Percentiles rank a stretch among this genome's conserved stretches.
Evolutionary conservation across 2,888 invertebrate genomes (phyloP).

Genomic region (Blastobasis adustella): DNA sequence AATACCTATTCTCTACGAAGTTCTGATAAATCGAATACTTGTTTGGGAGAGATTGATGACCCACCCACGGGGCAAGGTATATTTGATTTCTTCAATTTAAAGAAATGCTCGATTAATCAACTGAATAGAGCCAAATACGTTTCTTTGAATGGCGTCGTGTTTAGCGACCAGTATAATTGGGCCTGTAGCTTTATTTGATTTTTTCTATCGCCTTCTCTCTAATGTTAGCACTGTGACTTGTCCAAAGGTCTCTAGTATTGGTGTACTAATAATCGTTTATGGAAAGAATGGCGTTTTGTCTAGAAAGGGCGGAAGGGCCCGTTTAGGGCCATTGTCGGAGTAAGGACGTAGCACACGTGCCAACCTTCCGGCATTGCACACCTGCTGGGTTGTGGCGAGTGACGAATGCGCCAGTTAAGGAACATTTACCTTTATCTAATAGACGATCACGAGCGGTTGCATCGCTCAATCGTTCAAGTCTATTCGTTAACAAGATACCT

Average conservation of each 20-base stretch:
- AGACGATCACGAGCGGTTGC: background rate
- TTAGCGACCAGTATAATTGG: background rate
- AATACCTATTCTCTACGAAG: background rate
- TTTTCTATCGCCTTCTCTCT: too few relatives aligned
- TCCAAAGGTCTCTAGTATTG: too few relatives aligned
- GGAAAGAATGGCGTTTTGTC: constrained; percentile 7
- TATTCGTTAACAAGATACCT: too few relatives aligned
- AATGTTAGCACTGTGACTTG: too few relatives aligned
- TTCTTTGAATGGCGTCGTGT: constrained; percentile 1
- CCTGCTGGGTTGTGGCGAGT: constrained; percentile 22
- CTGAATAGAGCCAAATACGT: constrained; percentile 1
- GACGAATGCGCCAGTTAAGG: constrained; percentile 26
- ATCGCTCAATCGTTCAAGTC: too few relatives aligned
- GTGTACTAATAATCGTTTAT: background rate
- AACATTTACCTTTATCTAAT: constrained; percentile 22
- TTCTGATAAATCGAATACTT: constrained; percentile 5
- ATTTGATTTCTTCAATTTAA: constrained; percentile 3
- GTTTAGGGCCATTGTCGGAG: constrained; percentile 19
- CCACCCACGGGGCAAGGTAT: background rate
- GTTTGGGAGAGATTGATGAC: constrained; percentile 9
- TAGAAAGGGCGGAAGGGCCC: constrained; percentile 21
- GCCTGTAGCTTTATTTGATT: too few relatives aligned
- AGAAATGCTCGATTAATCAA: constrained; percentile 4
- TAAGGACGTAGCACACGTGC: constrained; percentile 14
- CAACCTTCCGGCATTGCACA: constrained; percentile 23